Percentiles rank a stretch among this genome's conserved stretches.
Evolutionary conservation across 1,140 invertebrate genomes (phyloP).

Genomic region (Battus philenor): DNA sequence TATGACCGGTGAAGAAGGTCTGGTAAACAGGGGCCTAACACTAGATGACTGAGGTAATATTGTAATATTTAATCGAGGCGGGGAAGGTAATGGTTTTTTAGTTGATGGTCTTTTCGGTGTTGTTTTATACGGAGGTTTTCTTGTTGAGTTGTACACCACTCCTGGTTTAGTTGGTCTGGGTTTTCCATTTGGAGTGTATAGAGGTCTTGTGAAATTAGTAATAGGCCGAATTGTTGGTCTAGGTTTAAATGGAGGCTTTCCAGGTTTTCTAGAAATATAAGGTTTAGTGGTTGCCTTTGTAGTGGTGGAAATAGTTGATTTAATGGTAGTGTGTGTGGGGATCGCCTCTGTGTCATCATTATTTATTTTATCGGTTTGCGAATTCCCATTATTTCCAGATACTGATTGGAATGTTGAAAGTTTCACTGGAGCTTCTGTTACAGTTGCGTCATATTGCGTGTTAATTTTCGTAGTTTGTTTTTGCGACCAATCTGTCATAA

Average conservation of each 20-base stretch:
- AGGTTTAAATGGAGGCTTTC: slow-evolving; percentile 49
- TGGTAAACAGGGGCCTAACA: slow-evolving; percentile 52
- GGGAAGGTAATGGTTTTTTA: slow-evolving; percentile 59
- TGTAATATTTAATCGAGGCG: slow-evolving; percentile 75
- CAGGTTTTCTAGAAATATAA: slow-evolving; percentile 34
- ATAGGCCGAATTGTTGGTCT: slow-evolving; percentile 48
- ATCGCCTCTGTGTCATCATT: slow-evolving; percentile 22
- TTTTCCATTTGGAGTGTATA: slow-evolving; percentile 38
- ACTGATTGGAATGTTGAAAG: slow-evolving; percentile 76
- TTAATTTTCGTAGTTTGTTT: slow-evolving; percentile 37
- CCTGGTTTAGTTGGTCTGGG: slow-evolving; percentile 60
- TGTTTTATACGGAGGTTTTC: slow-evolving; percentile 50
- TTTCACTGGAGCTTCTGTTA: slow-evolving; percentile 64
- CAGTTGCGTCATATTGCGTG: slow-evolving; percentile 20
- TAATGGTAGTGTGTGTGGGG: slow-evolving; percentile 22
- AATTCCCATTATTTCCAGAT: slow-evolving; percentile 40
- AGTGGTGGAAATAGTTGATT: slow-evolving; percentile 19
- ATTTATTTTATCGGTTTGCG: slow-evolving; percentile 38
- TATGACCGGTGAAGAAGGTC: slow-evolving; percentile 53
- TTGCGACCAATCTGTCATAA: slow-evolving; percentile 20
- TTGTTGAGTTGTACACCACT: slow-evolving; percentile 41
- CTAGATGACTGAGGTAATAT: slow-evolving; percentile 73
- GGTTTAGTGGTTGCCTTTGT: slow-evolving; percentile 38
- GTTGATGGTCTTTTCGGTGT: slow-evolving; percentile 56
- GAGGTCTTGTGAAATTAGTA: slow-evolving; percentile 47